Evolutionary conservation across 2,888 invertebrate genomes (phyloP), one percentile per base, ranked within the genome.

Genomic region (Athrips mouffetella): DNA sequence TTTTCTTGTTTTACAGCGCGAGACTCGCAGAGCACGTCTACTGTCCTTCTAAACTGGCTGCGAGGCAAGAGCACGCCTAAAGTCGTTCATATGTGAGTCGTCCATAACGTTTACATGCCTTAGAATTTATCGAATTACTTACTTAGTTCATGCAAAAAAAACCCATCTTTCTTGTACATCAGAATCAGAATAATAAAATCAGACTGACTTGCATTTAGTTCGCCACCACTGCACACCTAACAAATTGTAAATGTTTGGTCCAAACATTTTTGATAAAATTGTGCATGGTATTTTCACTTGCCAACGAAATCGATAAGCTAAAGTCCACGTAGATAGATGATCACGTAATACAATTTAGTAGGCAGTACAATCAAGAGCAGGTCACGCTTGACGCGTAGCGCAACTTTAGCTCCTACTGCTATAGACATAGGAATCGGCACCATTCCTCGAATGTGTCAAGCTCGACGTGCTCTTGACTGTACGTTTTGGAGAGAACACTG

Each of bases 31-130:
- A 94, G 94, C 72, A 93, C 95, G 21, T 92, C 94, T 50, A 94
- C 93, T 57, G 93, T 94, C 53, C 90, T 95, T 42, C 80, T 95
- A 56, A 94, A 95, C 80, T 95, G 95, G 95, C 87, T 95, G 51
- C 92, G 94, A 91, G 95, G 95, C 54, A 93, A 91, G 72, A 93
- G 92, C 65, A 91, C 91, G 21, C 91, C 91, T n/a, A 91, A 91
- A 83, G 90, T 91, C 50, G 87, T 89, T 42, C 82, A 86, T 53
- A 85, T 89, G 89, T 89, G 71, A 86, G 68, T 52, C 44, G 21
- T 11, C 31, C 18, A 16, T n/a, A 10, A 11, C 18, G 16, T 11
- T 6, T 10, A 37, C 7, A 3, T n/a, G n/a, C n/a, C n/a, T n/a
- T 37, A 16, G 37, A 37, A 27, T 1, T 1, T 18, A n/a, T 29